phyloP scores from a whole-genome alignment of 2,113 vertebrate genomes.

The Datnioides undecimradiatus region DNA sequence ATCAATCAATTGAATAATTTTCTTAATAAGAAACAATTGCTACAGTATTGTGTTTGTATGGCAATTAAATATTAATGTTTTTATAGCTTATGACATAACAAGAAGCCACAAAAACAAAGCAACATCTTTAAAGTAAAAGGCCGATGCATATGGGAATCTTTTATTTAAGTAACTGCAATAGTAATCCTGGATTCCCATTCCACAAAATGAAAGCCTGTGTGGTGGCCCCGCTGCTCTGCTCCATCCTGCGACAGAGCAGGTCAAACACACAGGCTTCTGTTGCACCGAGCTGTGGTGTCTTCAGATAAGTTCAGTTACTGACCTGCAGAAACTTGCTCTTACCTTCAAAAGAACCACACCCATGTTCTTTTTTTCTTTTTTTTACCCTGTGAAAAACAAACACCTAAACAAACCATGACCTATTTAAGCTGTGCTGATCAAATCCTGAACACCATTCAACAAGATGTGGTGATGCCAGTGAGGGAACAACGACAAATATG shows the following conservation, averaged over 20 bases:
- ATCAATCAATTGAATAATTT: constrained; percentile 86
- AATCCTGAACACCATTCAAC: constrained; percentile 53
- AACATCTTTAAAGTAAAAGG: constrained; percentile 77
- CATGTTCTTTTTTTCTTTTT: constrained; percentile 38
- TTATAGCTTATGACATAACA: constrained; percentile 84
- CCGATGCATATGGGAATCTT: constrained; percentile 81
- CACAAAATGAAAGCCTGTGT: constrained; percentile 64
- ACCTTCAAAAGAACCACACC: constrained; percentile 67
- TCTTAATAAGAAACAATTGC: constrained; percentile 89
- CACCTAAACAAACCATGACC: constrained; percentile 65
- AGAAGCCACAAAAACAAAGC: constrained; percentile 82
- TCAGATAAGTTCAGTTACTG: constrained; percentile 80
- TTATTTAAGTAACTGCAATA: constrained; percentile 65
- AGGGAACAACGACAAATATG: constrained; percentile 55
- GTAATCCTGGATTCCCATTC: constrained; percentile 74
- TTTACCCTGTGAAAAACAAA: constrained; percentile 79
- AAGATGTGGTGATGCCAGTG: constrained; percentile 46
- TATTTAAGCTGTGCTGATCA: constrained; percentile 61
- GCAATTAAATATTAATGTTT: constrained; percentile 84
- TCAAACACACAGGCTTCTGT: constrained; percentile 67
- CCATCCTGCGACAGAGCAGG: constrained; percentile 58
- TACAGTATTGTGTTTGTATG: constrained; percentile 94
- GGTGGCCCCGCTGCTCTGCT: constrained; percentile 67
- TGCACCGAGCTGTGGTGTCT: constrained; percentile 68
- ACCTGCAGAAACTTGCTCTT: constrained; percentile 83